These are phyloP conservation scores for Darevskia nairensis DNA, from an alignment of 2,797 vertebrate genomes.

Conservation along the genomic window DNA sequence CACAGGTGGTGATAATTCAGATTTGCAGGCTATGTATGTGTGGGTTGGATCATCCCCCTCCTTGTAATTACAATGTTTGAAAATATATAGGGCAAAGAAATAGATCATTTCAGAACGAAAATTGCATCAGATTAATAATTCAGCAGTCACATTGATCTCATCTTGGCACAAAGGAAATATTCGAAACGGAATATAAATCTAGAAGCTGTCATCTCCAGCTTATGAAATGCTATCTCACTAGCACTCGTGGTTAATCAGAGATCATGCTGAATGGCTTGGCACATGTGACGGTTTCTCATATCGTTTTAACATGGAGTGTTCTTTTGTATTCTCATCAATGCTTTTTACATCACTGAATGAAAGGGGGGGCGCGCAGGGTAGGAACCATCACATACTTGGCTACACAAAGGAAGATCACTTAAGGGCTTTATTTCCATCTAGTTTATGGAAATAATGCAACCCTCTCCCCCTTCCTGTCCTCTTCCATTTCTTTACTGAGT, in stretches of 20 bases:
- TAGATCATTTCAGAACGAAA: background rate
- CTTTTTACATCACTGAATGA: background rate
- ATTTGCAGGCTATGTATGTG: background rate
- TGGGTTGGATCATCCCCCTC: background rate
- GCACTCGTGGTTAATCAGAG: background rate
- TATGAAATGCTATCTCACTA: background rate
- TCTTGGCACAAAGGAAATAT: background rate
- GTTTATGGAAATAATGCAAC: background rate
- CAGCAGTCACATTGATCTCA: background rate
- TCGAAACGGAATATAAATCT: background rate
- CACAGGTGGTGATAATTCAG: background rate
- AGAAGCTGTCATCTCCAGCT: constrained; percentile 2
- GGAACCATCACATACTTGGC: background rate
- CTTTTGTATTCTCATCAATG: background rate
- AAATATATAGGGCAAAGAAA: background rate
- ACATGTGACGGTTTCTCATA: background rate
- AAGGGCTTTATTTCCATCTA: constrained; percentile 6
- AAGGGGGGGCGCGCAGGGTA: background rate
- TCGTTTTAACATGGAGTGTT: background rate
- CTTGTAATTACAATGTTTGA: background rate
- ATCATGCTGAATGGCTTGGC: background rate
- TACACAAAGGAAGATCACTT: constrained; percentile 5
- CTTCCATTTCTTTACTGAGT: background rate
- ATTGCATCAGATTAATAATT: constrained; percentile 29
- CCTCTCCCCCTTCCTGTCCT: background rate